These are phyloP conservation scores for Camelus bactrianus DNA, from an alignment of 2,113 vertebrate genomes.

Conservation along the genomic window DNA sequence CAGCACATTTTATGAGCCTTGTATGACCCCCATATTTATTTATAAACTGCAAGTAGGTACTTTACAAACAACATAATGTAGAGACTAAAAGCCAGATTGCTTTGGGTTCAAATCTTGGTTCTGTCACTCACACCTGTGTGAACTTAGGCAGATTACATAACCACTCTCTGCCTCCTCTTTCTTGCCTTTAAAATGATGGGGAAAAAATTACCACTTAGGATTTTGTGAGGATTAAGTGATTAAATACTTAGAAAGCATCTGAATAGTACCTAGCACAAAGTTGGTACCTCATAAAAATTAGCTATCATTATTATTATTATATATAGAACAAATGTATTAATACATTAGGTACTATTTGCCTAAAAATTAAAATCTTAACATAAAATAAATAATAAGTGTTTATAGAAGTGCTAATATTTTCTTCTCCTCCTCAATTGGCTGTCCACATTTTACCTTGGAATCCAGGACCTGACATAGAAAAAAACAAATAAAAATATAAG, in stretches of 20 bases:
- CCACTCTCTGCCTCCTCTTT: background rate
- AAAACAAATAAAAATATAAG: background rate
- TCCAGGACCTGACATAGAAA: background rate
- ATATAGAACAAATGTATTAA: background rate
- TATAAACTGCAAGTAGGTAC: background rate
- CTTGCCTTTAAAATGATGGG: background rate
- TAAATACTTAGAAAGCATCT: background rate
- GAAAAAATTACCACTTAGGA: background rate
- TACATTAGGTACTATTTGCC: background rate
- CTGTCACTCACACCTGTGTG: background rate
- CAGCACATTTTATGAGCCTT: background rate
- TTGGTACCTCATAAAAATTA: background rate
- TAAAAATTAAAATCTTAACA: constrained; percentile 8
- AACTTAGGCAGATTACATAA: background rate
- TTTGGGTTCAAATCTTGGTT: background rate
- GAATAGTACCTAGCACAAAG: background rate
- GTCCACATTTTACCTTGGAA: background rate
- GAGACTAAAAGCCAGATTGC: background rate
- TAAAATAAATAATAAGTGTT: background rate
- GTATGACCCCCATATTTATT: background rate
- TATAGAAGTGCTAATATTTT: background rate
- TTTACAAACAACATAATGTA: background rate
- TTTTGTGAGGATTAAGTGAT: background rate
- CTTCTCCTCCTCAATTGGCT: background rate
- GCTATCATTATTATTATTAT: background rate